These are phyloP conservation scores for Tipula unca DNA, from an alignment of 2,888 invertebrate genomes.

Conservation along the genomic window DNA sequence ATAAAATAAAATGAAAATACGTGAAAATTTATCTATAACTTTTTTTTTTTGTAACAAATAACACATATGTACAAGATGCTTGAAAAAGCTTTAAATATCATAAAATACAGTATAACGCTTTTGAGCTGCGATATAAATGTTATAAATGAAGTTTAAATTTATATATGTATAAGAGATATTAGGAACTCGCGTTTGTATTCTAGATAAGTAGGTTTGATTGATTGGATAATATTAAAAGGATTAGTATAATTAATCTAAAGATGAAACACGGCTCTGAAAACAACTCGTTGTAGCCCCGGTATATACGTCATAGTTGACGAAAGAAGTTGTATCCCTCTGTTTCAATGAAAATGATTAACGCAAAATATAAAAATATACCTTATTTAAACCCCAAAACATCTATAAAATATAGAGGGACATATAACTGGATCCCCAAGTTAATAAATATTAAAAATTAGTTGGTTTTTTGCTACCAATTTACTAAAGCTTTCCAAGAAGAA, in stretches of 20 bases:
- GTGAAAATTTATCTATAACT: neutral
- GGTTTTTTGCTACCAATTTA: neutral
- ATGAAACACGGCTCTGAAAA: neutral
- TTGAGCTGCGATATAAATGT: neutral
- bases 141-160: neutral
- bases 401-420: neutral
- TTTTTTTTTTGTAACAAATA: neutral
- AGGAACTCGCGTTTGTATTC: neutral
- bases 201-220: neutral
- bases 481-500: neutral
- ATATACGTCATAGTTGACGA: neutral
- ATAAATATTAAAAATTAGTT: neutral
- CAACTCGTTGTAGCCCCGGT: neutral
- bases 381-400: neutral
- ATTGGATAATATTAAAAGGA: neutral
- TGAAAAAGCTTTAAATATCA: neutral
- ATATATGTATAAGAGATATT: neutral
- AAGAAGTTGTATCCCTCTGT: neutral
- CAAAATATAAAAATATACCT: neutral
- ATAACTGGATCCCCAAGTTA: neutral
- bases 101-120: neutral
- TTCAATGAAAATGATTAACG: neutral
- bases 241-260: neutral
- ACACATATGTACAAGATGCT: neutral
- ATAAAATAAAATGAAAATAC: neutral